phyloP scores from a whole-genome alignment of 1,140 invertebrate species.

The Cotesia chilonis region DNA sequence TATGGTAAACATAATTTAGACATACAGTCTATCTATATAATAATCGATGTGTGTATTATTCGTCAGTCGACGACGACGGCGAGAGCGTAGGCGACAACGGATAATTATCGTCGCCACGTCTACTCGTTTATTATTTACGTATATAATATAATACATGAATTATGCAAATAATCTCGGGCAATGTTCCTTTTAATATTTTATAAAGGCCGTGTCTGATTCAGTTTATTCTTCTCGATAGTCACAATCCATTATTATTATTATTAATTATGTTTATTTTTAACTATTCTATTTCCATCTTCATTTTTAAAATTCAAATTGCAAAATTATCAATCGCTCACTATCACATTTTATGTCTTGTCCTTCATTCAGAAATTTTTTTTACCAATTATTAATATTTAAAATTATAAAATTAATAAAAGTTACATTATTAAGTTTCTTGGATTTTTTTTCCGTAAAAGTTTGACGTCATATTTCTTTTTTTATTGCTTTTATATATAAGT shows the following conservation, averaged over 20 bases:
- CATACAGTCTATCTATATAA: background rate
- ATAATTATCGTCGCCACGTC: constrained; percentile 31
- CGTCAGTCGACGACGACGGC: constrained; percentile 10
- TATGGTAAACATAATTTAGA: background rate
- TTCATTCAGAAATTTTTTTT: no score
- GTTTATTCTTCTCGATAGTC: background rate
- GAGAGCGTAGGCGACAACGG: constrained; percentile 24
- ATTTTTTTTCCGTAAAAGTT: no score
- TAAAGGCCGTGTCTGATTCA: background rate
- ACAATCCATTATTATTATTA: background rate
- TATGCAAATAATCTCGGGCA: constrained; percentile 29
- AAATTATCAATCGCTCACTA: no score
- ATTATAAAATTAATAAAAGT: no score
- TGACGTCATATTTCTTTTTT: no score
- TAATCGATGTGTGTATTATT: constrained; percentile 5
- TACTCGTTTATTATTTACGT: background rate
- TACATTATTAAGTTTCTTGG: no score
- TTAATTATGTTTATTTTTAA: no score
- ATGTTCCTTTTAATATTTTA: background rate
- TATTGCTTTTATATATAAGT: no score
- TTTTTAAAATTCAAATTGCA: no score
- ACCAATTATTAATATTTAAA: no score
- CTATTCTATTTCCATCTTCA: no score
- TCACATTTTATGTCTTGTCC: no score
- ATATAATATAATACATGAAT: constrained; percentile 15